phyloP scores from a whole-genome alignment of 2,113 vertebrate genomes.

The Larimichthys crocea region DNA sequence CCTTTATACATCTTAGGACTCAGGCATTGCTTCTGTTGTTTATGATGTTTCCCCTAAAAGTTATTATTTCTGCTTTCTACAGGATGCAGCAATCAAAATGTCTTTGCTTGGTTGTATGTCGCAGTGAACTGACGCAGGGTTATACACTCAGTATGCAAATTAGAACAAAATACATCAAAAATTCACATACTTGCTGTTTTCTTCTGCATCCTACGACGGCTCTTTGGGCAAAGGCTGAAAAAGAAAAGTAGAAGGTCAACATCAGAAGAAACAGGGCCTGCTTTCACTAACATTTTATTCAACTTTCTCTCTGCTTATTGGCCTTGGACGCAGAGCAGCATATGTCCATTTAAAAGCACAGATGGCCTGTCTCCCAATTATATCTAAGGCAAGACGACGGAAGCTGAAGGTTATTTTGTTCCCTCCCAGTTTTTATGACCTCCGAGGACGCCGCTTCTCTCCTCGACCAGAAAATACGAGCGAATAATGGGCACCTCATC shows the following conservation, averaged over 20 bases:
- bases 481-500: constrained; percentile 60
- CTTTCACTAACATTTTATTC: constrained; percentile 22
- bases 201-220: constrained; percentile 82
- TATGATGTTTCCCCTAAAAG: neutral
- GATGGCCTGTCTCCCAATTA: constrained; percentile 68
- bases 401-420: constrained; percentile 72
- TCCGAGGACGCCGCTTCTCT: constrained; percentile 46
- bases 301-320: constrained; percentile 31
- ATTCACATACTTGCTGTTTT: constrained; percentile 70
- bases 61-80: constrained; percentile 7
- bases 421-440: constrained; percentile 57
- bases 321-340: constrained; percentile 59
- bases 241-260: constrained; percentile 61
- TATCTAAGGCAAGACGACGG: constrained; percentile 47
- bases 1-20: neutral
- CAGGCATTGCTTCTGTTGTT: neutral
- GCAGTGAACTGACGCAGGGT: constrained; percentile 7
- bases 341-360: constrained; percentile 72
- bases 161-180: constrained; percentile 20
- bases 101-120: neutral
- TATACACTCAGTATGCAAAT: constrained; percentile 26
- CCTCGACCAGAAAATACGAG: constrained; percentile 59
- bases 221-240: constrained; percentile 87
- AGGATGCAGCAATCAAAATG: constrained; percentile 7
- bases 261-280: constrained; percentile 31